phyloP scores from a whole-genome alignment of 1,140 invertebrate genomes.

The Carposina sasakii region DNA sequence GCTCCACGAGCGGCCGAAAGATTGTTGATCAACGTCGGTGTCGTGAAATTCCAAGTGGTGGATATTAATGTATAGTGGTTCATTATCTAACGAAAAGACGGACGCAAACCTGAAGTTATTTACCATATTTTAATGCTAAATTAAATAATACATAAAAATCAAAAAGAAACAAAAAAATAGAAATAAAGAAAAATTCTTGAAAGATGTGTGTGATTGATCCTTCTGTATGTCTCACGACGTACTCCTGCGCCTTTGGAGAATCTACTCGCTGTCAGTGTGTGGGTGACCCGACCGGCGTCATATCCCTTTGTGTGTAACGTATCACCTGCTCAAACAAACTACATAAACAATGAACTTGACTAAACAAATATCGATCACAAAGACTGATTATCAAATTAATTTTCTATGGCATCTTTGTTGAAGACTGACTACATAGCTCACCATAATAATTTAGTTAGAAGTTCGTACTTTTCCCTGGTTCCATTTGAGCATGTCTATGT shows the following conservation, averaged over 20 bases:
- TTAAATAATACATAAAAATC: slow-evolving; percentile 58
- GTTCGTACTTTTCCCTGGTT: too few species aligned
- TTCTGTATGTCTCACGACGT: slow-evolving; percentile 23
- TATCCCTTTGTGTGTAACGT: slow-evolving; percentile 55
- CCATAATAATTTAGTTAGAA: too few species aligned
- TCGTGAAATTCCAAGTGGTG: slow-evolving; percentile 33
- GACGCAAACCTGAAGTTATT: slow-evolving; percentile 61
- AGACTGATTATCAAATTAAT: too few species aligned
- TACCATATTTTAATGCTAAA: slow-evolving; percentile 62
- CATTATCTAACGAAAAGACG: slow-evolving; percentile 47
- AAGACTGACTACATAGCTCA: slow-evolving; percentile 45
- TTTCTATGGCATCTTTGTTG: slow-evolving; percentile 18
- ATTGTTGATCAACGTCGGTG: slow-evolving; percentile 38
- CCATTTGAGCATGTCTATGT: too few species aligned
- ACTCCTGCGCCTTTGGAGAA: slow-evolving; percentile 4
- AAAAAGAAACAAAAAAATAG: slow-evolving; percentile 57
- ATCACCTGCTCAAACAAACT: slow-evolving; percentile 60
- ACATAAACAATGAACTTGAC: too few species aligned
- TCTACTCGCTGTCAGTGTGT: too few species aligned
- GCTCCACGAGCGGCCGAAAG: slow-evolving; percentile 35
- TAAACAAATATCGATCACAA: too few species aligned
- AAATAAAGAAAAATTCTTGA: slow-evolving; percentile 67
- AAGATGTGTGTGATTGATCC: slow-evolving; percentile 67
- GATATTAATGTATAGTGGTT: slow-evolving; percentile 42
- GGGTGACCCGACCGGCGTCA: slow-evolving; percentile 9